Evolutionary conservation across 2,888 invertebrate genomes (phyloP).

Genomic region (Caenorhabditis wallacei): DNA sequence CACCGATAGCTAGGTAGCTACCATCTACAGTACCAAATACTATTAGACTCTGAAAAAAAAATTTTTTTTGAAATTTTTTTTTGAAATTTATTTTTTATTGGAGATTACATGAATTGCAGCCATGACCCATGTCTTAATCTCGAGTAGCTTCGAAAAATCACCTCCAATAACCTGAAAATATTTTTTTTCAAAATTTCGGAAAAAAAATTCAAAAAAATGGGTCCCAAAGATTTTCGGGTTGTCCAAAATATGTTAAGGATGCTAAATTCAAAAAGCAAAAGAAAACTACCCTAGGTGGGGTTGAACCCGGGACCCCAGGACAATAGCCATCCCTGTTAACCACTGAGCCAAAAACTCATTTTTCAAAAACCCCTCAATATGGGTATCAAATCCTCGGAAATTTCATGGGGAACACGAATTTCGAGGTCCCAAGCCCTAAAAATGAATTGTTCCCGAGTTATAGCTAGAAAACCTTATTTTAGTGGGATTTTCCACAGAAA

Average conservation of each 20-base stretch:
- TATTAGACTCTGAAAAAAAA: constrained; percentile 24
- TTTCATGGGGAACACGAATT: background rate
- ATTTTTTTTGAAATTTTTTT: too few species aligned
- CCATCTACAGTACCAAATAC: constrained; percentile 16
- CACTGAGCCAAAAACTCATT: too few species aligned
- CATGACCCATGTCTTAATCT: constrained; percentile 1
- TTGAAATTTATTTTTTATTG: background rate
- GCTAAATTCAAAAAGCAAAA: constrained; percentile 1
- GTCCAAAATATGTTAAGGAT: too few species aligned
- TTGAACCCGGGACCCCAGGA: background rate
- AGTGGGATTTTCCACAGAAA: too few species aligned
- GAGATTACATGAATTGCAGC: constrained; percentile 25
- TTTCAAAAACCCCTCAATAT: background rate
- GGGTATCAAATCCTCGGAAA: background rate
- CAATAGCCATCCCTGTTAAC: background rate
- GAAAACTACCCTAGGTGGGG: too few species aligned
- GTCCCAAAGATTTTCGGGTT: too few species aligned
- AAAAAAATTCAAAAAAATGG: background rate
- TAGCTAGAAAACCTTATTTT: too few species aligned
- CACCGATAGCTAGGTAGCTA: constrained; percentile 5
- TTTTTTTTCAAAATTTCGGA: background rate
- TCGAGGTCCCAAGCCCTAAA: background rate
- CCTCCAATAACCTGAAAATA: constrained; percentile 16
- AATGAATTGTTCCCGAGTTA: background rate
- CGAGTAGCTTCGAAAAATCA: background rate